Evolutionary conservation across 2,888 invertebrate genomes (phyloP), one percentile per base, ranked within the genome.

Genomic region (Crioceris asparagi): DNA sequence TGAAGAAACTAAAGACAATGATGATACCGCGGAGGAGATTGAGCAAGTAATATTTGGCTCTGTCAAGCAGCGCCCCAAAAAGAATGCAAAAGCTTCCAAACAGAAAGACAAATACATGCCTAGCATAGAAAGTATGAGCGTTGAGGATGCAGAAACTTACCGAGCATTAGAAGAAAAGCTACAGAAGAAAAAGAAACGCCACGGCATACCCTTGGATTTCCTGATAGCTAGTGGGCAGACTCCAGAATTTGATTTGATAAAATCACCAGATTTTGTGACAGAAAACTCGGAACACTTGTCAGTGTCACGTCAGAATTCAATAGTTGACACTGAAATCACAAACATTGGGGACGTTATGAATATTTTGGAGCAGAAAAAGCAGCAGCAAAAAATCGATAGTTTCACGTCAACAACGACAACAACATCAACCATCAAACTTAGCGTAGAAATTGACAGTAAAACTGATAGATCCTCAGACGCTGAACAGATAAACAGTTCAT

Each of bases 21-120:
- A n/a, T n/a, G n/a, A n/a, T n/a, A n/a, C n/a, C n/a, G n/a, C n/a
- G n/a, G 30, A 51, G 21, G 63, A 63, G 36, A 44, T 67, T 10
- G 74, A 75, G 59, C 68, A 71, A 60, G 72, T 67, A 2, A 72
- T 77, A 45, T 77, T 77, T 54, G 76, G 76, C 29, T 77, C 76
- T 7, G 72, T 77, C 8, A 72, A 76, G 64, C 66, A 72, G 49
- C 63, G 76, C 29, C 70, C 59, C 4, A 48, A 46, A 35, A 30
- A 46, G 38, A 39, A 4, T 8, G 11, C 11, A 14, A n/a, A 32
- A 6, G 29, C 48, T 33, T 38, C 46, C 16, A 49, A 40, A 29
- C 41, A 41, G 41, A 50, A 45, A 38, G 49, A 38, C 33, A 35
- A 40, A 44, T 32, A 39, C 48, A n/a, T n/a, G n/a, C n/a, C n/a